Evolutionary conservation across 1,140 invertebrate genomes (phyloP).

Genomic region (Leptinotarsa undecemlineata): DNA sequence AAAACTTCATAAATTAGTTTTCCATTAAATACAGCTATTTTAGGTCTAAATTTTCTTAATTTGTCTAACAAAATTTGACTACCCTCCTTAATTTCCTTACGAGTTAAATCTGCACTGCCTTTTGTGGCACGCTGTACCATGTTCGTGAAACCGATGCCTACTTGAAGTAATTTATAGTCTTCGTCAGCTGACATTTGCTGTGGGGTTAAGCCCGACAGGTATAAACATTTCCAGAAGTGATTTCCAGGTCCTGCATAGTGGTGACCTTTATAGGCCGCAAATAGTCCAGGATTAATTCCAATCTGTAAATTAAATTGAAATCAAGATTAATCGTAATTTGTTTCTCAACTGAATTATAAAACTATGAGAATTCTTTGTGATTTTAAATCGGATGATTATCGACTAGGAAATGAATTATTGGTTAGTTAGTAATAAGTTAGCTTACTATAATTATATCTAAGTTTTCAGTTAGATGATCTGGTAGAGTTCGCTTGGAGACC

Average conservation of each 20-base stretch:
- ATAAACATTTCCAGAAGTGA: constrained; percentile 99
- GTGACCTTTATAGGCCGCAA: constrained; percentile 96
- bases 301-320: constrained; percentile 66
- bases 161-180: constrained; percentile 89
- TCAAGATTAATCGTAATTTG: not conserved
- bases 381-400: too few relatives aligned
- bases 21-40: constrained; percentile 98
- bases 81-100: constrained; percentile 97
- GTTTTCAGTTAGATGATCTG: constrained; percentile 89
- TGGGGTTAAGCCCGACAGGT: constrained; percentile 88
- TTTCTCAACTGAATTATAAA: too few relatives aligned
- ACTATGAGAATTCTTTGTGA: too few relatives aligned
- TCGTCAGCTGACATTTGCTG: constrained; percentile 96
- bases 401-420: too few relatives aligned
- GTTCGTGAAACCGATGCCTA: constrained; percentile 97
- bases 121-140: constrained; percentile 94
- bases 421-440: constrained; percentile 50
- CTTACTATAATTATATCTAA: constrained; percentile 98
- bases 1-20: constrained; percentile 98
- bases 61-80: constrained; percentile 90
- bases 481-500: constrained; percentile 87
- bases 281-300: constrained; percentile 95
- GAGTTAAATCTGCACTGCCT: constrained; percentile 92
- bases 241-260: constrained; percentile 98
- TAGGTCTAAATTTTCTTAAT: constrained; percentile 88